Evolutionary conservation across 2,888 invertebrate genomes (phyloP).

Genomic region (Carterocephalus palaemon): DNA sequence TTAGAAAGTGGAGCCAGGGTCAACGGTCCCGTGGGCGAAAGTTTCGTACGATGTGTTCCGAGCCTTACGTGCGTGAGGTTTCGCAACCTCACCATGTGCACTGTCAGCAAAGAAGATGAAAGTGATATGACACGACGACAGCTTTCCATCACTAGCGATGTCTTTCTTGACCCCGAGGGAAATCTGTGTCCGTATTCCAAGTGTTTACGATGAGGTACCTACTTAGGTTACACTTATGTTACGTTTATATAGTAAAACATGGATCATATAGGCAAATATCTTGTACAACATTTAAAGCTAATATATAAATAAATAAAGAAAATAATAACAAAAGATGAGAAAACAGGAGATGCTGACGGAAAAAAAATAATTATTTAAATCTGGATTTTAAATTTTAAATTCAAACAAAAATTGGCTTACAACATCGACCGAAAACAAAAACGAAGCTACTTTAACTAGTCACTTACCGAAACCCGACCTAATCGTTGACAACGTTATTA

Average conservation of each 20-base stretch:
- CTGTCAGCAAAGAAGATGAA: slow-evolving; percentile 42
- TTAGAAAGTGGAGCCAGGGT: slow-evolving; percentile 77
- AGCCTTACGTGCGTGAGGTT: slow-evolving; percentile 51
- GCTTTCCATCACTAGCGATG: slow-evolving; percentile 22
- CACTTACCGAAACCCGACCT: slow-evolving; percentile 24
- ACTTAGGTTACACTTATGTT: too few relatives aligned
- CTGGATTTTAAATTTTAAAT: neutral
- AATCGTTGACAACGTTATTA: slow-evolving; percentile 20
- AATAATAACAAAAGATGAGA: too few relatives aligned
- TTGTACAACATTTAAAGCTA: too few relatives aligned
- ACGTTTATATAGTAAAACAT: too few relatives aligned
- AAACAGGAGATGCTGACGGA: too few relatives aligned
- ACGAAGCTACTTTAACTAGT: slow-evolving; percentile 11
- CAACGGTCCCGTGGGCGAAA: slow-evolving; percentile 73
- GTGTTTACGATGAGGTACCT: too few relatives aligned
- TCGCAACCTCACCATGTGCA: slow-evolving; percentile 34
- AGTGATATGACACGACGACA: slow-evolving; percentile 41
- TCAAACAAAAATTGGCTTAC: neutral
- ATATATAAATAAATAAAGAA: too few relatives aligned
- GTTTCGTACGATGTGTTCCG: slow-evolving; percentile 53
- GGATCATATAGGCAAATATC: too few relatives aligned
- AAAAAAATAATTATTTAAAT: too few relatives aligned
- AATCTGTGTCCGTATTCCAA: neutral
- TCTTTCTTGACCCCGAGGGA: neutral
- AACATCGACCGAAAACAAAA: slow-evolving; percentile 21